Evolutionary conservation across 2,888 invertebrate genomes (phyloP).

Genomic region (Lamellibrachia columna): DNA sequence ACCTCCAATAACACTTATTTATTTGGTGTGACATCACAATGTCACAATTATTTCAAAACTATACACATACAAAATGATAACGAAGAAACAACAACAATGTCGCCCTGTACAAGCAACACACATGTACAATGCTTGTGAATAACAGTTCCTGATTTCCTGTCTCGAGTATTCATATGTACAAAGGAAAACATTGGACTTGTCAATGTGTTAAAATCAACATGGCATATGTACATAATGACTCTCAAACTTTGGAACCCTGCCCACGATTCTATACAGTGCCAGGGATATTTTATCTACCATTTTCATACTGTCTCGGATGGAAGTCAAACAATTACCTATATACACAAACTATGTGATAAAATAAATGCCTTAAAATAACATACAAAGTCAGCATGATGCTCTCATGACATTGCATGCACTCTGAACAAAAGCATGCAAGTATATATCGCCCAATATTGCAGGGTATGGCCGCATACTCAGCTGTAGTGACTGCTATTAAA

Average conservation of each 20-base stretch:
- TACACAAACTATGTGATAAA: conserved; percentile 6
- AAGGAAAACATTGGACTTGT: conserved; percentile 12
- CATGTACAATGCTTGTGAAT: conserved; percentile 8
- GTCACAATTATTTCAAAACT: conserved; percentile 7
- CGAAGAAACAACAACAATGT: conserved; percentile 4
- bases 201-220: background rate
- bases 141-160: conserved; percentile 16
- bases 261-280: background rate
- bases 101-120: conserved; percentile 2
- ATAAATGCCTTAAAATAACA: conserved; percentile 6
- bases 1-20: background rate
- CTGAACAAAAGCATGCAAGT: background rate
- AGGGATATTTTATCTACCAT: background rate
- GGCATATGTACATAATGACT: background rate
- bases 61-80: conserved; percentile 16
- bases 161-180: background rate
- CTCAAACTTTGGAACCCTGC: background rate
- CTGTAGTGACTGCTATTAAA: background rate
- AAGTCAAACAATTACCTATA: background rate
- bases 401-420: background rate
- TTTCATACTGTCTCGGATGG: background rate
- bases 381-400: background rate
- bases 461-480: background rate
- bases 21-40: background rate
- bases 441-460: conserved; percentile 5